Conservation (phyloP, 1,140 invertebrate genomes). For the Radopholus similis region DNA sequence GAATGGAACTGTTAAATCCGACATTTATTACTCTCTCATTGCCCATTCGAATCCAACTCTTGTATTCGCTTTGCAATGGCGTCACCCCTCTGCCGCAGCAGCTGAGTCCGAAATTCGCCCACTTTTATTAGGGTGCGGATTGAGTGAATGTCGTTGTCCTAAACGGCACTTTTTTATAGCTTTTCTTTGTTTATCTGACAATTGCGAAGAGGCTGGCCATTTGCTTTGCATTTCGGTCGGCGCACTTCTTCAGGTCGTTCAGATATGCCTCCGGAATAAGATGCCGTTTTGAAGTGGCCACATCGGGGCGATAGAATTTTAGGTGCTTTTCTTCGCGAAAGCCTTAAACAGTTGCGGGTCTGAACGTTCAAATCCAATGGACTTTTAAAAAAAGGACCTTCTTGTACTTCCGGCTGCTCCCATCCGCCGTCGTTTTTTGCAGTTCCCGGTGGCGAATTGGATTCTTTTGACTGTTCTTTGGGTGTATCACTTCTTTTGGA, state of each 20-base stretch:
- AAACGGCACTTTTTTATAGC: background rate
- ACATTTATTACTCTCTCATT: background rate
- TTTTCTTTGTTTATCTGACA: background rate
- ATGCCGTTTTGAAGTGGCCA: background rate
- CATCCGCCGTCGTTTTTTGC: background rate
- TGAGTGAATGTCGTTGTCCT: constrained; percentile 28
- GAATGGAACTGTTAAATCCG: background rate
- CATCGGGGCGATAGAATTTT: constrained; percentile 13
- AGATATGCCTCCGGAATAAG: background rate
- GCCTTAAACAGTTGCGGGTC: background rate
- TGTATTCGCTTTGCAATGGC: constrained; percentile 5
- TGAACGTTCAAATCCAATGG: background rate
- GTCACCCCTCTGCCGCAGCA: constrained; percentile 17
- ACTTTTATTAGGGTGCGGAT: constrained; percentile 16
- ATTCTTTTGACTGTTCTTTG: too few species aligned
- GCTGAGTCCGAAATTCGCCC: constrained; percentile 16
- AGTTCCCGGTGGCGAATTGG: background rate
- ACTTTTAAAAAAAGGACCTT: background rate
- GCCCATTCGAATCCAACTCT: constrained; percentile 11
- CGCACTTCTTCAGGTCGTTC: background rate
- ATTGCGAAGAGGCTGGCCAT: background rate
- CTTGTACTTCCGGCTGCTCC: background rate
- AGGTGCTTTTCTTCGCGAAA: constrained; percentile 12
- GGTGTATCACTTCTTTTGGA: too few species aligned
- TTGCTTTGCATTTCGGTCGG: constrained; percentile 6